Evolutionary conservation across 2,113 vertebrate species (phyloP).

Genomic region (Galemys pyrenaicus): DNA sequence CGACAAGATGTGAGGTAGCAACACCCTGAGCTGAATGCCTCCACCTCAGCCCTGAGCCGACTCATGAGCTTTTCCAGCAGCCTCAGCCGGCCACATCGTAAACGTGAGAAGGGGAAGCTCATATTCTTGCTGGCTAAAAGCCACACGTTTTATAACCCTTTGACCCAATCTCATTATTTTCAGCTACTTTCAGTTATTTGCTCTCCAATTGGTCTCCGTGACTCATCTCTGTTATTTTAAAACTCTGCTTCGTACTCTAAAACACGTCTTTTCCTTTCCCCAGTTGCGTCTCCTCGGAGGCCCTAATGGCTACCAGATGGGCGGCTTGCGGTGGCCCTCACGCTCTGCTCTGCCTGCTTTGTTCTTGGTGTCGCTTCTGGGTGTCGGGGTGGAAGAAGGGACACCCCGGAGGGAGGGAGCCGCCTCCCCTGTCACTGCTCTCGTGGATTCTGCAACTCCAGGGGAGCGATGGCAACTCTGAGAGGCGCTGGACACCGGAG

Average conservation of each 20-base stretch:
- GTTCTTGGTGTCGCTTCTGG: neutral
- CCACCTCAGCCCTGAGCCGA: neutral
- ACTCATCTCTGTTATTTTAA: neutral
- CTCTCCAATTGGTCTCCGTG: neutral
- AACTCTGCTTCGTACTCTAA: neutral
- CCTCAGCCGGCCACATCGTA: neutral
- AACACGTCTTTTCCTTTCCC: neutral
- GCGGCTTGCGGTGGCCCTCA: no score
- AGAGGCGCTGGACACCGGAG: fast-evolving
- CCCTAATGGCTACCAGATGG: neutral
- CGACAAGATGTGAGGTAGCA: no score
- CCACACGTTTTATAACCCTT: neutral
- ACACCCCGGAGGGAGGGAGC: no score
- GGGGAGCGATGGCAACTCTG: fast-evolving
- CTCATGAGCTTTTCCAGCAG: neutral
- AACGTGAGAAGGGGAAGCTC: neutral
- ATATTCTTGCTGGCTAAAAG: neutral
- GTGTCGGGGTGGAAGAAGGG: neutral
- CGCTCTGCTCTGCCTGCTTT: fast-evolving
- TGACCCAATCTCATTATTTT: neutral
- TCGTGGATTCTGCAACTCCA: no score
- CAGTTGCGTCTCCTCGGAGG: neutral
- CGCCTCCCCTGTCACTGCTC: no score
- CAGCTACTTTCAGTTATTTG: neutral
- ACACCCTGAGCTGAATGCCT: neutral